Base-by-base conservation (phyloP, 2,888 invertebrate genomes). In the Eumerus sabulonum region DNA sequence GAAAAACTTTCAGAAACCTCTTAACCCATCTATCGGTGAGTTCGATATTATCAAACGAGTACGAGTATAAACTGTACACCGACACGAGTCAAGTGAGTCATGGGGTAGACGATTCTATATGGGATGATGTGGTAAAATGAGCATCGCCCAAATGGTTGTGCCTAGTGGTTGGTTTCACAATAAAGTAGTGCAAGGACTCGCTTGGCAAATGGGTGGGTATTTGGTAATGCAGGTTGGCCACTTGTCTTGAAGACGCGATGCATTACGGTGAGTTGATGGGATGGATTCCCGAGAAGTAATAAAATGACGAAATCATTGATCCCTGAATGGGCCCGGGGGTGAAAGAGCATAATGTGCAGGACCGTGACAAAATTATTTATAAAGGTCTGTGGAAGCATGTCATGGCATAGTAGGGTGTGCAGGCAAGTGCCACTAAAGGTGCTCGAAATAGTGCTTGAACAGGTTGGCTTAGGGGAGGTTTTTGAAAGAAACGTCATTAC, bases 11-110 rank as follows among this genome's bases (percentile, higher is more conserved):
- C 66, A 60, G 60, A 66, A 66, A 71, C 56, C 66, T 60, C 71
- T 76, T 66, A 76, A 76, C 76, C 71, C 71, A 64, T 76, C 71
- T 66, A 71, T 66, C 38, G 66, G 54, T 50, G 54, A 71, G 71
- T 66, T 76, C 70, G 70, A 70, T 70, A 59, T 44, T 64, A 54
- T 60, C 64, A 67, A 74, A 54, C 50, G 60, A 59, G 45, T 60
- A 47, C 47, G 64, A 66, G 50, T 54, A 36, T 19, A 56, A 76
- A 60, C 64, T 53, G 59, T 48, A 53, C 57, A 57, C 27, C 27
- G 27, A 42, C 40, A 14, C 38, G 17, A 12, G 57, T n/a, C 42
- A 16, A 5, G 36, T 50, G 47, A 13, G 17, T 27, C 14, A 44
- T 9, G 9, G 14, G 13, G 14, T 5, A 13, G 35, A 13, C n/a